Percentiles rank a stretch among this genome's conserved stretches.
phyloP scores from a whole-genome alignment of 2,113 vertebrate genomes.

The Actenoides lindsayi region DNA sequence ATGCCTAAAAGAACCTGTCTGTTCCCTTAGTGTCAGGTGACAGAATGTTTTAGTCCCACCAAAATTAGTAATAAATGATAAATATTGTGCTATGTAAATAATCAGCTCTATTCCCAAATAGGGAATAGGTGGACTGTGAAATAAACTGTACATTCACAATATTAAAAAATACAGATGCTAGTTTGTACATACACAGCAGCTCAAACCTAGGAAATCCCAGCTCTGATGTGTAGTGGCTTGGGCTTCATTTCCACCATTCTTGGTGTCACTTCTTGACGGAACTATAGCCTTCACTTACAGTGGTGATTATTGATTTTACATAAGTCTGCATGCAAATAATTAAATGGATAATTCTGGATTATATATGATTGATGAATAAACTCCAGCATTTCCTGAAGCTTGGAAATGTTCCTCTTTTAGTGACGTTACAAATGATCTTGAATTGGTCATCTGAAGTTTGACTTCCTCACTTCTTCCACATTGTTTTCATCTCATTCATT shows the following conservation, averaged over 20 bases:
- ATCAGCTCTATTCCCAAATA: neutral
- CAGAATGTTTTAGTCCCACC: neutral
- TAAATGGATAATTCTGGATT: constrained; percentile 17
- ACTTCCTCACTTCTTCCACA: neutral
- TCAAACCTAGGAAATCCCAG: constrained; percentile 6
- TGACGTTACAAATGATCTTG: neutral
- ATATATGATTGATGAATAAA: neutral
- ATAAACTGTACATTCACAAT: neutral
- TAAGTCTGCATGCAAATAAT: constrained; percentile 19
- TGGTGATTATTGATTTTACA: neutral
- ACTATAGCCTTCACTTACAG: neutral
- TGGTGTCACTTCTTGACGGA: neutral
- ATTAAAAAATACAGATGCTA: neutral
- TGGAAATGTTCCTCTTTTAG: neutral
- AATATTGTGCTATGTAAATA: neutral
- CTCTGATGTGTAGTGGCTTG: neutral
- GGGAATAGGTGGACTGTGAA: neutral
- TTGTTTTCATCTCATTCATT: neutral
- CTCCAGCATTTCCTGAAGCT: neutral
- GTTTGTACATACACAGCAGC: neutral
- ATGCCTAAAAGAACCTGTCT: neutral
- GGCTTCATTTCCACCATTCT: neutral
- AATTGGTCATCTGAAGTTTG: neutral
- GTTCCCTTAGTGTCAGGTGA: neutral
- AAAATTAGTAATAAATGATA: neutral